These are phyloP conservation scores for Hippocampus mohnikei DNA, from an alignment of 2,113 vertebrate genomes.

Conservation along the genomic window DNA sequence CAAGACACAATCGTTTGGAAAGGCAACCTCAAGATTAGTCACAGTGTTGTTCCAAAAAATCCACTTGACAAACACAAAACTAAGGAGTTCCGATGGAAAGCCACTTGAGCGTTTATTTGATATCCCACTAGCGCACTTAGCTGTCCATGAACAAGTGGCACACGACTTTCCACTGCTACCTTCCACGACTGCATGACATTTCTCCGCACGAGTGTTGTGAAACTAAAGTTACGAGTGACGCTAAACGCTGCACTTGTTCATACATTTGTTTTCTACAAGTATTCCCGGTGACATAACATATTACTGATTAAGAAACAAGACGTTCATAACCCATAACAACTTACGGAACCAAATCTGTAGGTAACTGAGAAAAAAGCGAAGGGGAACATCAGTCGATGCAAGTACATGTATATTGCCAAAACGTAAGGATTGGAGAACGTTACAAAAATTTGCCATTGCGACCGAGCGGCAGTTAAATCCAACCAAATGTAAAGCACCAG, in stretches of 20 bases:
- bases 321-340: too few species aligned
- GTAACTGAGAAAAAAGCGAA: too few species aligned
- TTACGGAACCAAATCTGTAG: too few species aligned
- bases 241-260: not conserved
- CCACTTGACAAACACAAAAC: not conserved
- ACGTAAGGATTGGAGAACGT: too few species aligned
- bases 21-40: slow-evolving; percentile 64
- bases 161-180: not conserved
- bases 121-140: not conserved
- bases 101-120: not conserved
- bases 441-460: too few species aligned
- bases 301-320: too few species aligned
- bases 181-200: not conserved
- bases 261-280: not conserved
- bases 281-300: not conserved
- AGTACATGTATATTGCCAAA: too few species aligned
- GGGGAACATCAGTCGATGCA: too few species aligned
- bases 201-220: too few species aligned
- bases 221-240: not conserved
- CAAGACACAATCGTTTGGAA: slow-evolving; percentile 46
- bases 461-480: too few species aligned
- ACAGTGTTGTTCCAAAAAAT: slow-evolving; percentile 60
- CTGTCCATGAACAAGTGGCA: not conserved
- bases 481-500: too few species aligned
- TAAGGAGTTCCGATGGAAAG: not conserved